Conservation (phyloP, 2,888 invertebrate species). For the Hermodice carunculata region DNA sequence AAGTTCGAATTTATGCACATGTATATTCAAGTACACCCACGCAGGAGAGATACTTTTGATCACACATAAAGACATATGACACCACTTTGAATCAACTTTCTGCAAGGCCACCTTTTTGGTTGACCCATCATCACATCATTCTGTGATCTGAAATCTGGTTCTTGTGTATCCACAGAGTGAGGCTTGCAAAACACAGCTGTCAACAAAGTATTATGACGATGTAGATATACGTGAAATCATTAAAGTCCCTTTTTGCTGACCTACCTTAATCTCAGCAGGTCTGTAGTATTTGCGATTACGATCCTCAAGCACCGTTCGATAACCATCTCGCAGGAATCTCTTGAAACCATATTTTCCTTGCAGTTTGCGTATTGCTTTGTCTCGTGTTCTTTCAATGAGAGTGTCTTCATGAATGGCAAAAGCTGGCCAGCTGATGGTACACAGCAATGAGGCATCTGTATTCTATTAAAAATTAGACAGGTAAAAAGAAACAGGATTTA, state of each 20-base stretch:
- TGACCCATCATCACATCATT: too few species aligned
- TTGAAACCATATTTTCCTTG: slow-evolving; percentile 94
- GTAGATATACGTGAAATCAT: background rate
- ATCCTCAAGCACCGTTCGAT: slow-evolving; percentile 89
- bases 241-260: background rate
- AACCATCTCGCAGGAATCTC: slow-evolving; percentile 94
- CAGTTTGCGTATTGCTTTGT: slow-evolving; percentile 79
- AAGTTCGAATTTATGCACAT: too few species aligned
- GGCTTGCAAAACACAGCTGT: too few species aligned
- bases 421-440: slow-evolving; percentile 96
- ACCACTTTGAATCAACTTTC: too few species aligned
- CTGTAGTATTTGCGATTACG: slow-evolving; percentile 83
- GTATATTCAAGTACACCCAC: too few species aligned
- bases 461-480: slow-evolving; percentile 48
- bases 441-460: slow-evolving; percentile 89
- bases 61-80: too few species aligned
- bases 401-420: slow-evolving; percentile 97
- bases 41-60: too few species aligned
- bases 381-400: slow-evolving; percentile 87
- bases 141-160: too few species aligned
- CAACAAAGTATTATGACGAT: too few species aligned
- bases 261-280: slow-evolving; percentile 88
- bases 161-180: too few species aligned
- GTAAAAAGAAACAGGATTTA: background rate
- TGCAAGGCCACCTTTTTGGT: too few species aligned